Evolutionary conservation across 2,113 vertebrate genomes (phyloP), one percentile per base, ranked within the genome.

Genomic region (Bubo blakistoni): DNA sequence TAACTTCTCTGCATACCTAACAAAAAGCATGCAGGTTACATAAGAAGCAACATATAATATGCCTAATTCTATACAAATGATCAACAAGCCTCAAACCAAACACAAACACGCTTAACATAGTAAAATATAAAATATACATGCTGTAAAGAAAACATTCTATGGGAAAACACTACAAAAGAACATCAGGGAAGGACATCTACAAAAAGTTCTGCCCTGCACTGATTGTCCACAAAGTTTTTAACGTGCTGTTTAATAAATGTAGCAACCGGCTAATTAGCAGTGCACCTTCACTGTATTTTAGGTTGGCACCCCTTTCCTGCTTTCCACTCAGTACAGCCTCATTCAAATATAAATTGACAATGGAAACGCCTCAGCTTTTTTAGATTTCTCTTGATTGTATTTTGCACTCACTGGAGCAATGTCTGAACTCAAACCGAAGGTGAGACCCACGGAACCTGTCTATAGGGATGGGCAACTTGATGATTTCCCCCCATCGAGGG

Each of bases 371-470:
- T 51, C 61, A 66, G 26, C 8, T 44, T n/a, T 49, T 51, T 13
- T 16, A 21, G 15, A 5, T 38, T 20, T 34, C 54, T 78, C 58
- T 29, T 52, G 69, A 54, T 30, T 13, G 5, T 10, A 12, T 47
- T 16, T 57, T 38, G 88, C 76, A 98, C 99, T 98, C 98, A 99
- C 99, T 99, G 96, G 99, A 99, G 97, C 99, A 99, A 96, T 99
- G 99, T 74, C 99, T 98, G 98, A 99, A 99, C 97, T 99, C 99
- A 52, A 99, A 99, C 86, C 99, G 99, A 61, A 99, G 99, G 95
- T 99, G 99, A 81, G 99, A 99, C 16, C 99, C 99, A 61, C 99
- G 98, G 97, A 99, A 99, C 58, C 99, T 98, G 94, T 99, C 99
- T 47, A 99, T 99, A 78, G 99, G 99, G 94, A 99, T 99, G 82